Percentiles rank a stretch among this genome's conserved stretches.
These are phyloP conservation scores for Spisula subtruncata DNA, from an alignment of 2,888 invertebrate genomes.

Conservation along the genomic window DNA sequence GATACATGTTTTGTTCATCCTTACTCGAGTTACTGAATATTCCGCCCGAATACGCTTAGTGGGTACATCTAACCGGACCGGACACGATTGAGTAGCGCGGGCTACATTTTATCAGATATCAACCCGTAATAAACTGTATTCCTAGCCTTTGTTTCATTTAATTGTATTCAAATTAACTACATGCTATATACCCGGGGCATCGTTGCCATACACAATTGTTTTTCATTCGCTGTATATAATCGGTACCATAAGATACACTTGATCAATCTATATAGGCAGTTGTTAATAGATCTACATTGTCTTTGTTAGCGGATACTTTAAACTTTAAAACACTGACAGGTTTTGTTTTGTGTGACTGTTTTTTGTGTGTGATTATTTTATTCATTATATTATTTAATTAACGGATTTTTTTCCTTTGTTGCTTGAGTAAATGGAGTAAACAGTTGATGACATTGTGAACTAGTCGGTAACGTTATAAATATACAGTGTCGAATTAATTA, in stretches of 20 bases:
- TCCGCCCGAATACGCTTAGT: neutral
- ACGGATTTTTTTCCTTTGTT: neutral
- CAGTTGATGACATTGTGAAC: constrained; percentile 31
- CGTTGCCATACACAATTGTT: constrained; percentile 42
- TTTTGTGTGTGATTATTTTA: neutral
- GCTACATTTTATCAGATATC: constrained; percentile 32
- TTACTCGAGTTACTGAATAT: constrained; percentile 28
- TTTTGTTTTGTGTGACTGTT: neutral
- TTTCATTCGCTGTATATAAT: neutral
- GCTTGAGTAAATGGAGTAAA: neutral
- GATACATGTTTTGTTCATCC: neutral
- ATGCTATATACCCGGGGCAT: neutral
- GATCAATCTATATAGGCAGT: neutral
- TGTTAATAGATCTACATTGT: constrained; percentile 31
- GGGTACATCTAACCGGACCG: neutral
- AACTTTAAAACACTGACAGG: constrained; percentile 45
- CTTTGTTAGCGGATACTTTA: constrained; percentile 35
- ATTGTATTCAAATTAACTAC: constrained; percentile 23
- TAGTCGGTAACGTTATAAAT: neutral
- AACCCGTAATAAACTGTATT: constrained; percentile 19
- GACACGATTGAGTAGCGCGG: constrained; percentile 30
- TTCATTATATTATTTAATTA: constrained; percentile 24
- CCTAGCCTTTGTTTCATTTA: constrained; percentile 31
- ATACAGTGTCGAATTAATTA: neutral
- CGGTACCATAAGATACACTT: neutral